Evolutionary conservation across 2,888 invertebrate species (phyloP), one percentile per base, ranked within the genome.

Genomic region (Sepiola atlantica): DNA sequence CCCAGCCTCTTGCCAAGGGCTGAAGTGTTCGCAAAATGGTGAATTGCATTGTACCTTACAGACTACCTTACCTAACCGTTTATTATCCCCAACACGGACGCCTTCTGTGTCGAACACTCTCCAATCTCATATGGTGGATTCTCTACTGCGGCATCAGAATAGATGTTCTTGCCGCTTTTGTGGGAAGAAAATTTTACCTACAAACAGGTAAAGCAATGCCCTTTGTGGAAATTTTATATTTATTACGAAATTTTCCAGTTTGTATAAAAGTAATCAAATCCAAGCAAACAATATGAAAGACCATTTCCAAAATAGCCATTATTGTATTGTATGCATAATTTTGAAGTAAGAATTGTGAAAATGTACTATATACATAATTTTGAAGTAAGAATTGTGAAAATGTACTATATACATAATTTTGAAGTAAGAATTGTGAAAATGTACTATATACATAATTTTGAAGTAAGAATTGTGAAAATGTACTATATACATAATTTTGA

Each of bases 11-110:
- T 92, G 92, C 32, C 92, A 54, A 92, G 92, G 92, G 28, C n/a
- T 92, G 45, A 45, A 55, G 8, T 92, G 92, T 55, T 92, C 92
- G 10, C 92, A 45, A 21, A 45, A 21, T 92, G 92, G 92, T 18
- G 92, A 92, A 32, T 92, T 92, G 55, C 92, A 92, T 45, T 92
- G 92, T 54, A 92, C 92, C n/a, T n/a, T 92, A 0, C 92, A 92
- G 92, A 92, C 92, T 16, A 45, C 92, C 0, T 92, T 92, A 92
- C 92, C 92, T 20, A 92, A 92, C 54, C 92, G 45, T 3, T 54
- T 92, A 12, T 55, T 92, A 28, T 45, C 92, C 12, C 92, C 92
- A 92, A 28, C 92, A 21, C 92, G n/a, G 12, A 28, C 92, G 0
- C 45, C 55, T 6, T n/a, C 92, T 1, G 28, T 55, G 6, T 28